Evolutionary conservation across 2,797 vertebrate species (phyloP).

Genomic region (Acrocephalus scirpaceus): DNA sequence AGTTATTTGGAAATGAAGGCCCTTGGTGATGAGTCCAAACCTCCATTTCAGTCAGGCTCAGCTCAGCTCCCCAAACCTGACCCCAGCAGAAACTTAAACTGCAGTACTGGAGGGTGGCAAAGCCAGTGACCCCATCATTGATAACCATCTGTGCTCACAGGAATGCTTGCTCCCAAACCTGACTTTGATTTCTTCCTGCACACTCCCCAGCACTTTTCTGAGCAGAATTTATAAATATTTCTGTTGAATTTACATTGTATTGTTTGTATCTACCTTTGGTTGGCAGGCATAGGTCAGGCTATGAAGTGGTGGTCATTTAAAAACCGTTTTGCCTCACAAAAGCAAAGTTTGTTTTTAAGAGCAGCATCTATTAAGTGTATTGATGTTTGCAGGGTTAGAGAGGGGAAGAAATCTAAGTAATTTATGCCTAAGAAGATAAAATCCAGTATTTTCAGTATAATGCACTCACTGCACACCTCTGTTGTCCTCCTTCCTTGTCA

Average conservation of each 20-base stretch:
- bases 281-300: neutral
- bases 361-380: neutral
- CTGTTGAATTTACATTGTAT: neutral
- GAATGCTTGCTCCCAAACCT: neutral
- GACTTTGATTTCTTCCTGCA: neutral
- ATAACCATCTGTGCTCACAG: neutral
- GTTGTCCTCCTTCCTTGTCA: neutral
- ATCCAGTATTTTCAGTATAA: neutral
- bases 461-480: neutral
- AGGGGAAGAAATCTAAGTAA: neutral
- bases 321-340: neutral
- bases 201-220: neutral
- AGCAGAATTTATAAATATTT: neutral
- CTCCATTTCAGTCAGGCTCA: neutral
- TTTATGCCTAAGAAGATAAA: neutral
- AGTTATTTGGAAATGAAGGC: neutral
- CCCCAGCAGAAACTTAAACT: neutral
- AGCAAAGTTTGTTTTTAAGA: neutral
- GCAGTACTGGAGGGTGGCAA: neutral
- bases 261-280: neutral
- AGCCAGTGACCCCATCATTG: neutral
- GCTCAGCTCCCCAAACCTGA: neutral
- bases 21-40: neutral
- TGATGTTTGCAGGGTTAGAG: neutral
- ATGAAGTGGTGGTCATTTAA: neutral